A percentile compares a stretch with the other conserved stretches of the same genome.
Evolutionary conservation across 2,113 vertebrate genomes (phyloP).

Genomic region (Cyphomyrus plagiostoma): DNA sequence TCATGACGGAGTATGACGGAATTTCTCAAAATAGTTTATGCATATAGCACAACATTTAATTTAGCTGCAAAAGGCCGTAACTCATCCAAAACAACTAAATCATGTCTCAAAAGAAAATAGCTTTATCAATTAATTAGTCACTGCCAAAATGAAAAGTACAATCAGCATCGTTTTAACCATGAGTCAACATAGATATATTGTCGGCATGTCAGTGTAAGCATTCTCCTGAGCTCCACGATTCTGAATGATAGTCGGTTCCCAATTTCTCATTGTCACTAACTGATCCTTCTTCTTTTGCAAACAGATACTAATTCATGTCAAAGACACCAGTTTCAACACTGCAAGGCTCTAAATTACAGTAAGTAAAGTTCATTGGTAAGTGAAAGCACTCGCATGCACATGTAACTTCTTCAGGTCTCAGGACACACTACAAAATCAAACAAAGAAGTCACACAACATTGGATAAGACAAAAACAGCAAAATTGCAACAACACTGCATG

Average conservation of each 20-base stretch:
- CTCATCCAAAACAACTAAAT: not conserved
- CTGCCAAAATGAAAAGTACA: not conserved
- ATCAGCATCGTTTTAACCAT: not conserved
- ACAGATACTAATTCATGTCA: not conserved
- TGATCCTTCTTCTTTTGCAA: not conserved
- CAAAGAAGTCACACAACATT: not conserved
- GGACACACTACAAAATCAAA: not conserved
- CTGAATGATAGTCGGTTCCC: not conserved
- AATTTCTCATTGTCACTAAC: not conserved
- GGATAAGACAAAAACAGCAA: not conserved
- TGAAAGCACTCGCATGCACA: not conserved
- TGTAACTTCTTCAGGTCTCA: not conserved
- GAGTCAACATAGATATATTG: not conserved
- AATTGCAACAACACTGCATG: not conserved
- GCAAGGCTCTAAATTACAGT: not conserved
- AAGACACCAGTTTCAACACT: not conserved
- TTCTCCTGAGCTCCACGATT: not conserved
- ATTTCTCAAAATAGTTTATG: not conserved
- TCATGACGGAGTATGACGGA: not conserved
- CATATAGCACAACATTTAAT: not conserved
- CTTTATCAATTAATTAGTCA: not conserved
- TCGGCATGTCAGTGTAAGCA: not conserved
- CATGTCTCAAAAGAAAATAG: not conserved
- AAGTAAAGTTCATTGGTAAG: not conserved
- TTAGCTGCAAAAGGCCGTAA: not conserved